Evolutionary conservation across 1,140 invertebrate species (phyloP).

Genomic region (Atta colombica): DNA sequence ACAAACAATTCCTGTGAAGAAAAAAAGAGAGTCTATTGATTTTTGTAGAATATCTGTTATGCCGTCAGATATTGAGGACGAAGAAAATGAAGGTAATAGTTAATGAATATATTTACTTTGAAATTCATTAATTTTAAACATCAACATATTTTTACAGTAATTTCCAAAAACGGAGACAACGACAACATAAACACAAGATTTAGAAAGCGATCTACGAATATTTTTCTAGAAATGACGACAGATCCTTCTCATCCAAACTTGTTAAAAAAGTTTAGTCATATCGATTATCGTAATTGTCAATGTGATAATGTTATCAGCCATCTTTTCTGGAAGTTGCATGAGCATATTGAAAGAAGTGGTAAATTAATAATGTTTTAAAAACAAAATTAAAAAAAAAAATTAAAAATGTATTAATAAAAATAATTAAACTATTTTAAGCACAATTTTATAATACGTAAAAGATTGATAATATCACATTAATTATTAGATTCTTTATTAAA

Average conservation of each 20-base stretch:
- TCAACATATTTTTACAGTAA: not conserved
- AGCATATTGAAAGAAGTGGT: constrained; percentile 68
- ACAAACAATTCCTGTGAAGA: not conserved
- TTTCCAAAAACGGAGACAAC: not conserved
- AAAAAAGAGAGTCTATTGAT: not conserved
- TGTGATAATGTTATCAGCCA: constrained; percentile 62
- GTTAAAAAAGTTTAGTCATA: constrained; percentile 53
- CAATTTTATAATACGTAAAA: not conserved
- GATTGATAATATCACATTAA: not conserved
- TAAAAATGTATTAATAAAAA: not conserved
- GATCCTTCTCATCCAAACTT: not conserved
- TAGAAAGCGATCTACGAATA: not conserved
- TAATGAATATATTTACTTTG: not conserved
- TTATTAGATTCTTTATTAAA: constrained; percentile 29
- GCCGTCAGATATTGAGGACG: not conserved
- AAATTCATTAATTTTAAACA: not conserved
- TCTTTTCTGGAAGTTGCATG: constrained; percentile 63
- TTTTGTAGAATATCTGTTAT: constrained; percentile 47
- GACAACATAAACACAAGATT: not conserved
- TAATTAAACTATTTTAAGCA: not conserved
- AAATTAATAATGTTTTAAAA: not conserved
- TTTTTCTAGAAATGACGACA: not conserved
- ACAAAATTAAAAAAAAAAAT: too few relatives aligned
- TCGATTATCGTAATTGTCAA: constrained; percentile 76
- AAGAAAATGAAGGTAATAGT: not conserved